phyloP scores from a whole-genome alignment of 2,113 vertebrate species.

The Cricetomys ansorgei region DNA sequence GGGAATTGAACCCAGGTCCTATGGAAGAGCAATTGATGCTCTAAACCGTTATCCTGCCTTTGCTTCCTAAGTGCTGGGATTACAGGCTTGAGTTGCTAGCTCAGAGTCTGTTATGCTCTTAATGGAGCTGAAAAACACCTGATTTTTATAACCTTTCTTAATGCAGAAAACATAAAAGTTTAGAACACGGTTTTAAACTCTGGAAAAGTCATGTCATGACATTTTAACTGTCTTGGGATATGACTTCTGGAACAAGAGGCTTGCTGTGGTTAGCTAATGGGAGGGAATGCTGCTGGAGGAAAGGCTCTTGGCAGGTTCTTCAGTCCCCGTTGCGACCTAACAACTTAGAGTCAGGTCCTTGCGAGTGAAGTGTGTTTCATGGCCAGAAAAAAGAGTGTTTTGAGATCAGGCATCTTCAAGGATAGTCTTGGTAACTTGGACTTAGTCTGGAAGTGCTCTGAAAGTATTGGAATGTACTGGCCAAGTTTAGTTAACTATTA shows the following conservation, averaged over 20 bases:
- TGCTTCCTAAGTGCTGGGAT: neutral
- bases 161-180: neutral
- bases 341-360: neutral
- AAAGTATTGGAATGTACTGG: neutral
- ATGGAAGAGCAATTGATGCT: neutral
- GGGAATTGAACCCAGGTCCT: neutral
- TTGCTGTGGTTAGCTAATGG: neutral
- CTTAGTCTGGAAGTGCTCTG: constrained; percentile 11
- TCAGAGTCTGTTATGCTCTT: neutral
- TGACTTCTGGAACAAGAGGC: neutral
- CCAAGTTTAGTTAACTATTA: neutral
- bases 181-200: constrained; percentile 39
- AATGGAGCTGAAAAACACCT: neutral
- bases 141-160: neutral
- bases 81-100: neutral
- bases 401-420: neutral
- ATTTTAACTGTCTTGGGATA: neutral
- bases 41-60: neutral
- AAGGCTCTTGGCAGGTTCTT: neutral
- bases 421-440: constrained; percentile 31
- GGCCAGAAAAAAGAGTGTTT: neutral
- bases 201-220: neutral
- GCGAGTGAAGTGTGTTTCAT: neutral
- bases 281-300: neutral
- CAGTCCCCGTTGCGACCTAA: neutral